Conservation (phyloP, 2,113 vertebrate genomes). For the Pagrus major region DNA sequence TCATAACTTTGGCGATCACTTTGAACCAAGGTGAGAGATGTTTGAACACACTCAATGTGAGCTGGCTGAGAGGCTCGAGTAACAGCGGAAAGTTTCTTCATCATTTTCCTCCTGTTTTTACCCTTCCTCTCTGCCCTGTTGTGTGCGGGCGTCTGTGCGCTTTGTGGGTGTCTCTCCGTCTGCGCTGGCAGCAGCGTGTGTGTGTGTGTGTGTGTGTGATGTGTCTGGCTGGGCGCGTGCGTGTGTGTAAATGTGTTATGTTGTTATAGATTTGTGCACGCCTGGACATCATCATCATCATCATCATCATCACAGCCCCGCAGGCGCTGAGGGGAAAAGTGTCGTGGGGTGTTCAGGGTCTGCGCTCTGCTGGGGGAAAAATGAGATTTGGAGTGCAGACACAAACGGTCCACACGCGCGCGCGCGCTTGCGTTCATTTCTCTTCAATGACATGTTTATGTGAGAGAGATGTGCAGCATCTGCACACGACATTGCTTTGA, state of each 20-base stretch:
- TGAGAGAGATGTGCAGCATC: constrained; percentile 53
- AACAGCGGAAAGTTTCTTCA: constrained; percentile 50
- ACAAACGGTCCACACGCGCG: constrained; percentile 12
- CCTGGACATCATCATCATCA: constrained; percentile 46
- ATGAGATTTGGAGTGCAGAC: constrained; percentile 5
- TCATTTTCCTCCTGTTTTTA: background rate
- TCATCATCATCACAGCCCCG: constrained; percentile 2
- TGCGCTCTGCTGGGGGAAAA: constrained; percentile 12
- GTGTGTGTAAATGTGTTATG: constrained; percentile 21
- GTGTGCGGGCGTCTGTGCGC: constrained; percentile 32
- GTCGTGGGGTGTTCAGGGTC: constrained; percentile 44
- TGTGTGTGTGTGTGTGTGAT: constrained; percentile 3
- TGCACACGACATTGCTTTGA: constrained; percentile 62
- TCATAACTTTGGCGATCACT: constrained; percentile 85
- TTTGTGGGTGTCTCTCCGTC: constrained; percentile 46
- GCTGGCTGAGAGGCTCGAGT: background rate
- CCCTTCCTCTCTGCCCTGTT: background rate
- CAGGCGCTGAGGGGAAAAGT: constrained; percentile 11
- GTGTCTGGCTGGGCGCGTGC: constrained; percentile 15
- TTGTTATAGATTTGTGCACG: constrained; percentile 29
- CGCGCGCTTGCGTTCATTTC: constrained; percentile 38
- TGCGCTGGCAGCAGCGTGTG: constrained; percentile 20
- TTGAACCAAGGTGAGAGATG: constrained; percentile 81
- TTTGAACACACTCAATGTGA: background rate
- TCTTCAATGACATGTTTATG: constrained; percentile 31